Evolutionary conservation across 1,140 invertebrate species (phyloP).

Genomic region (Brachystomella parvula): DNA sequence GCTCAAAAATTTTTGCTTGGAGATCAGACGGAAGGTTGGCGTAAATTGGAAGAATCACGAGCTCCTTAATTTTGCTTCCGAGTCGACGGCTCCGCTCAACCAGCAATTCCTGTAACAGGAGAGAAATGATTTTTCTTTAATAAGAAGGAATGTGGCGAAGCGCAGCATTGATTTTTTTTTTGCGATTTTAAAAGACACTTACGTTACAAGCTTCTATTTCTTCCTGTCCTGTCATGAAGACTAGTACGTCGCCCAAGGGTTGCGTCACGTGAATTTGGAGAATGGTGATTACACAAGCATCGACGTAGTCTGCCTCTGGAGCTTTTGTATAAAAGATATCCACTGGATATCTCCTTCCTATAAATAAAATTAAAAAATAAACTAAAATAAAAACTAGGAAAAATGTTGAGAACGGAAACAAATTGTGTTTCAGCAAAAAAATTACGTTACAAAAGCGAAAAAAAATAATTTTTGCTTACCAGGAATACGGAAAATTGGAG

Average conservation of each 20-base stretch:
- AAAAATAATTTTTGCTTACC: too few relatives aligned
- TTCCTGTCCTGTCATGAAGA: conserved; percentile 88
- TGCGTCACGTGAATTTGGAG: conserved; percentile 97
- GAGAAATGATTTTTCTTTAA: neutral
- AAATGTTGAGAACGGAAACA: neutral
- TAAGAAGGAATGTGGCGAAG: too few relatives aligned
- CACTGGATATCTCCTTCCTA: conserved; percentile 62
- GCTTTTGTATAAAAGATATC: conserved; percentile 99
- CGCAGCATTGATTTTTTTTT: too few relatives aligned
- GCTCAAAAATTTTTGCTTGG: conserved; percentile 96
- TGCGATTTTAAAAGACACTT: conserved; percentile 2
- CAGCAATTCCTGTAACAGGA: conserved; percentile 63
- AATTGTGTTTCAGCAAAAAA: conserved; percentile 3
- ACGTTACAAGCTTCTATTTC: conserved; percentile 89
- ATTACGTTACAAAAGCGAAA: too few relatives aligned
- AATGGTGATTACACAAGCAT: conserved; percentile 92
- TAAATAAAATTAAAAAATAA: conserved; percentile 15
- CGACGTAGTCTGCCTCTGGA: conserved; percentile 96
- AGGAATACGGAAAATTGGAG: conserved; percentile 95
- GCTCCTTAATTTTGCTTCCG: conserved; percentile 85
- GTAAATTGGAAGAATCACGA: conserved; percentile 93
- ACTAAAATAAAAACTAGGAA: neutral
- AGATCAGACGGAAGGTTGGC: conserved; percentile 97
- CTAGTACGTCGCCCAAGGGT: conserved; percentile 87
- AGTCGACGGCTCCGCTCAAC: conserved; percentile 80